Evolutionary conservation across 2,113 vertebrate genomes (phyloP).

Genomic region (Oenanthe melanoleuca): DNA sequence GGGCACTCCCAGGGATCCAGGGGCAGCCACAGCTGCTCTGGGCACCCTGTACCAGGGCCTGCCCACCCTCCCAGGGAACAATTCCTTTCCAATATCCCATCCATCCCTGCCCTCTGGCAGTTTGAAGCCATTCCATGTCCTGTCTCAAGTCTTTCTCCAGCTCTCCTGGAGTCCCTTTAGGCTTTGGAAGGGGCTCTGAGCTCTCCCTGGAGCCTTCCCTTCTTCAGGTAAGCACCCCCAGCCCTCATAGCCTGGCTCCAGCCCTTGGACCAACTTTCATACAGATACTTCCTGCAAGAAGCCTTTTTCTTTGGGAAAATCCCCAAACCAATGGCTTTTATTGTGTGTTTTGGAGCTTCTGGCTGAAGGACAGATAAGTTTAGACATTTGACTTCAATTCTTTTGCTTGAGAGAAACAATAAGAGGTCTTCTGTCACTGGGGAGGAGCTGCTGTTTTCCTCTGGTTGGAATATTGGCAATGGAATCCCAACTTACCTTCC

Average conservation of each 20-base stretch:
- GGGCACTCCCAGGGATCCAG: background rate
- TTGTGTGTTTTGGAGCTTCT: background rate
- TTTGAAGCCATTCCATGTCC: background rate
- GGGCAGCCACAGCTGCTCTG: background rate
- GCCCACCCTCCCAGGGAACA: accelerated
- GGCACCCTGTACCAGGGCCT: background rate
- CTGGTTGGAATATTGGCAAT: background rate
- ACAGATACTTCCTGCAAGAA: background rate
- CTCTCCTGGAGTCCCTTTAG: background rate
- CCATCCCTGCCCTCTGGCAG: accelerated
- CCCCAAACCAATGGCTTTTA: background rate
- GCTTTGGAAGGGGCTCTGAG: background rate
- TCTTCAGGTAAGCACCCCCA: background rate
- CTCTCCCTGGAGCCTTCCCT: accelerated
- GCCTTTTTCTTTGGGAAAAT: background rate
- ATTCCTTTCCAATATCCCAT: background rate
- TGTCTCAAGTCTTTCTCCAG: background rate
- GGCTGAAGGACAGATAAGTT: background rate
- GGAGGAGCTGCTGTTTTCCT: background rate
- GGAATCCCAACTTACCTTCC: background rate
- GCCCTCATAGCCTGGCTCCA: background rate
- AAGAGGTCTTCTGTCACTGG: background rate
- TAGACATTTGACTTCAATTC: background rate
- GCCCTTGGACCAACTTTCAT: background rate
- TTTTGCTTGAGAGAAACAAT: background rate